Evolutionary conservation across 2,797 vertebrate genomes (phyloP).

Genomic region (Enoplosus armatus): DNA sequence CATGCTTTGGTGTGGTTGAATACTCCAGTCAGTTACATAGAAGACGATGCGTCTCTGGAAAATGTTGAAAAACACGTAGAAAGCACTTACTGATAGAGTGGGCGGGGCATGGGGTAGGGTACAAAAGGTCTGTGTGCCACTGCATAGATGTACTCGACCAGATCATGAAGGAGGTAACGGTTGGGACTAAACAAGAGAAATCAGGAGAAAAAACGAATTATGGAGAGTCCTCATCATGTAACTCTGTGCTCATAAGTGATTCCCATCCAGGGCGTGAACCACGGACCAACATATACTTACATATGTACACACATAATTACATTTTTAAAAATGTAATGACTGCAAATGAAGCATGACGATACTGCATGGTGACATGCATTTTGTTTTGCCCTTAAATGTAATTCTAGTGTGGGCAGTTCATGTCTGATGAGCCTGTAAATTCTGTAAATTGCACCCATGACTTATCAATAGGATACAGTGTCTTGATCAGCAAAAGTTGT

Average conservation of each 20-base stretch:
- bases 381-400: no score
- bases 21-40: not conserved
- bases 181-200: constrained; percentile 84
- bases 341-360: no score
- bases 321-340: no score
- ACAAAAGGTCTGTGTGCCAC: constrained; percentile 87
- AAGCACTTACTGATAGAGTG: constrained; percentile 90
- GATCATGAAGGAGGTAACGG: constrained; percentile 91
- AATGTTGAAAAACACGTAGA: not conserved
- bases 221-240: not conserved
- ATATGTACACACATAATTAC: not conserved
- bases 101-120: constrained; percentile 89
- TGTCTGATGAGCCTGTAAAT: no score
- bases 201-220: not conserved
- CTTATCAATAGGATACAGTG: no score
- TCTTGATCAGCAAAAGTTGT: no score
- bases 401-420: no score
- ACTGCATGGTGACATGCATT: no score
- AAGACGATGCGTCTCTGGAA: rapidly evolving
- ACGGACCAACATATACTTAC: not conserved
- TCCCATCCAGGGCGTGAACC: not conserved
- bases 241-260: not conserved
- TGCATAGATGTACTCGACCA: constrained; percentile 91
- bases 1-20: not conserved
- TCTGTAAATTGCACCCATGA: no score